Base-by-base conservation (phyloP, 2,113 vertebrate species). In the Alethe castanea region DNA sequence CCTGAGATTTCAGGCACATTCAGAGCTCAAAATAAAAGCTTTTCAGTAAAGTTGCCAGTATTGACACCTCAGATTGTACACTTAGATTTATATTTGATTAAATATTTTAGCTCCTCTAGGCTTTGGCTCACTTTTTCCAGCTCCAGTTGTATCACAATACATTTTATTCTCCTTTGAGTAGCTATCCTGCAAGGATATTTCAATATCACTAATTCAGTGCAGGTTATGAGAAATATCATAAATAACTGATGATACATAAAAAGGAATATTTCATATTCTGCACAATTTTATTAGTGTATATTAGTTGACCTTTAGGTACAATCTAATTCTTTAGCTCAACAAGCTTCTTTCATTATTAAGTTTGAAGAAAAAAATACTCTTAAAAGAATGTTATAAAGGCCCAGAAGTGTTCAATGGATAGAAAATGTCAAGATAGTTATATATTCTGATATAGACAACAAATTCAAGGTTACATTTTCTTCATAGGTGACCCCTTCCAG, bases 81-180 rank as follows among this genome's bases (percentile, higher is more conserved):
- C 17, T 42, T 69, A 36, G 40, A 73, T 48, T 78, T 48, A 3
- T 31, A 74, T 57, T 60, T 81, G 19, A 69, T 73, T 12, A 85
- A 87, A 78, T 36, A 52, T 15, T 65, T 70, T 35, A 19, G 3
- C 1, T 7, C 29, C 18, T 70, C 16, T 57, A 70, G 19, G 1
- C 18, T 65, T 69, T 31, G 8, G 18, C 10, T 65, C n/a, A 48
- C 45, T 92, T 93, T 89, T 92, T 90, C 65, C 42, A 71, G 5
- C 23, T 85, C 24, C 20, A 52, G 20, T 59, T 78, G 22, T 29
- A 59, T 12, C 20, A 54, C 3, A 9, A n/a, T 67, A 60, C 26
- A 81, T 79, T 91, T 93, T 72, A 74, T 81, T 89, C 36, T 93
- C 33, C 56, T 91, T 92, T 62, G 56, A 93, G 26, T 66, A 78